A percentile compares a stretch with the other conserved stretches of the same genome.
Conservation (phyloP, 2,797 vertebrate species). For the Brachymystax lenok region DNA sequence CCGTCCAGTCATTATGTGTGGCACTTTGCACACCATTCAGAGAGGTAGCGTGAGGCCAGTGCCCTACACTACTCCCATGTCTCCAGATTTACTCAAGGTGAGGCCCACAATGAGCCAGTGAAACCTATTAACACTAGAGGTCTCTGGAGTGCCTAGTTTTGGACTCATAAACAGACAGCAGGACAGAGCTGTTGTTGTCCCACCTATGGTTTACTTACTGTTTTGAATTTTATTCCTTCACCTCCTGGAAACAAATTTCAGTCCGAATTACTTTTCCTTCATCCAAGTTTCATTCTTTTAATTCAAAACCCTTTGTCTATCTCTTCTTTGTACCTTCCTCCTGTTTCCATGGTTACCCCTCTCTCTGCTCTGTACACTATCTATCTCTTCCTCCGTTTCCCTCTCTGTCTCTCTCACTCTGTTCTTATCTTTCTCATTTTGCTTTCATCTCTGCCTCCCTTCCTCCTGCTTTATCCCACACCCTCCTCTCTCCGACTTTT, state of each 20-base stretch:
- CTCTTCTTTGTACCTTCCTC: conserved; percentile 86
- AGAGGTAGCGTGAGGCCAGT: conserved; percentile 32
- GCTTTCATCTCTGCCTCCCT: conserved; percentile 88
- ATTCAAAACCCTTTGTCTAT: conserved; percentile 85
- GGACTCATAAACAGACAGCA: conserved; percentile 55
- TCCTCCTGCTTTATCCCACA: conserved; percentile 86
- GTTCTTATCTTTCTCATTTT: conserved; percentile 89
- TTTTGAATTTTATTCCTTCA: conserved; percentile 74
- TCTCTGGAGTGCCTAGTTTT: conserved; percentile 69
- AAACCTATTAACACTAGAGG: conserved; percentile 76
- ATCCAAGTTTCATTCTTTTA: conserved; percentile 86
- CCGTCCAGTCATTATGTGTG: conserved; percentile 5
- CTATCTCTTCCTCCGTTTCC: conserved; percentile 84
- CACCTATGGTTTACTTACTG: conserved; percentile 59
- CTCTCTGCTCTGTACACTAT: conserved; percentile 84
- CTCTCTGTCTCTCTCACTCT: conserved; percentile 85
- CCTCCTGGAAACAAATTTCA: conserved; percentile 80
- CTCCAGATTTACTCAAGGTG: conserved; percentile 71
- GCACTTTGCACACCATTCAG: background rate
- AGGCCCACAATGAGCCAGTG: conserved; percentile 68
- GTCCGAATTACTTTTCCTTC: conserved; percentile 82
- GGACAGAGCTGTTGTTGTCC: conserved; percentile 57
- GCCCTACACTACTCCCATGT: conserved; percentile 66
- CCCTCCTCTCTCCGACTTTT: conserved; percentile 84
- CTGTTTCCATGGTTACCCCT: conserved; percentile 88